phyloP scores from a whole-genome alignment of 2,888 invertebrate genomes.

The Tinea semifulvella region DNA sequence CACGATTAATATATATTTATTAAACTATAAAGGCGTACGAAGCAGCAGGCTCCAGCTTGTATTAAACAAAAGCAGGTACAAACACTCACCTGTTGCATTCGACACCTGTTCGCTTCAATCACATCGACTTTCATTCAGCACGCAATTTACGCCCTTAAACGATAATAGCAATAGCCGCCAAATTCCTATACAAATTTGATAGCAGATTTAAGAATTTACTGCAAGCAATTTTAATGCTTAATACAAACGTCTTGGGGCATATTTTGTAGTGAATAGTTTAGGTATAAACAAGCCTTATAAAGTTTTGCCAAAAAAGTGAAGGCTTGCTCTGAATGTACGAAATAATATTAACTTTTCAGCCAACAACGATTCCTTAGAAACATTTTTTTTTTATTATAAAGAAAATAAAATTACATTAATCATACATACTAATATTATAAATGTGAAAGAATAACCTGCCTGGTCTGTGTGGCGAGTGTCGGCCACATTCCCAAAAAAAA shows the following conservation, averaged over 20 bases:
- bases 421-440: too few relatives aligned
- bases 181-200: neutral
- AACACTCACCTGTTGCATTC: constrained; percentile 55
- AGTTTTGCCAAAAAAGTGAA: constrained; percentile 5
- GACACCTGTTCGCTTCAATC: constrained; percentile 59
- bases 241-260: neutral
- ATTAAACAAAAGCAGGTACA: constrained; percentile 39
- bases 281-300: neutral
- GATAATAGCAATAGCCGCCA: neutral
- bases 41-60: too few relatives aligned
- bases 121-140: constrained; percentile 41
- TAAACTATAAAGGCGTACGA: too few relatives aligned
- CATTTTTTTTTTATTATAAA: too few relatives aligned
- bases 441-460: too few relatives aligned
- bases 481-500: too few relatives aligned
- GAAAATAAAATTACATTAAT: too few relatives aligned
- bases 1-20: too few relatives aligned
- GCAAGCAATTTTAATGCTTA: neutral
- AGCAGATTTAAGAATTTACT: neutral
- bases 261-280: neutral
- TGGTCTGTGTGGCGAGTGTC: too few relatives aligned
- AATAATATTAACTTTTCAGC: too few relatives aligned
- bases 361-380: too few relatives aligned
- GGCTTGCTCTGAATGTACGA: too few relatives aligned
- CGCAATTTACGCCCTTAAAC: neutral